Percentiles rank a stretch among this genome's conserved stretches.
phyloP scores from a whole-genome alignment of 2,797 vertebrate species.

The Alfaro cultratus region DNA sequence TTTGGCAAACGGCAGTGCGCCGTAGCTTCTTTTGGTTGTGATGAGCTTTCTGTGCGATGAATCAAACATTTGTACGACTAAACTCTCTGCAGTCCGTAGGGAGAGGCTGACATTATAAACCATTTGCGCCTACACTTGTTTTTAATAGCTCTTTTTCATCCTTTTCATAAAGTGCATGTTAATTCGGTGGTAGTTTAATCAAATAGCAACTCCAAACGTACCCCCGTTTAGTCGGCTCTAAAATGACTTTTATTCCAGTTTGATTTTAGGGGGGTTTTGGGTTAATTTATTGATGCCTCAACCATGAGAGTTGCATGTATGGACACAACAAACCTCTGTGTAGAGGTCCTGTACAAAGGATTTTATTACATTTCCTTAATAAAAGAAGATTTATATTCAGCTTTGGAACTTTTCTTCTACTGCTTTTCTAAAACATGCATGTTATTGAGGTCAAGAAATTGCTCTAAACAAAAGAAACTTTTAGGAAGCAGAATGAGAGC shows the following conservation, averaged over 20 bases:
- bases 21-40: constrained; percentile 67
- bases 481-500: neutral
- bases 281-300: constrained; percentile 88
- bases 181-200: constrained; percentile 85
- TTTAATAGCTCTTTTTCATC: constrained; percentile 81
- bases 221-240: constrained; percentile 78
- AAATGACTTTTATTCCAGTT: constrained; percentile 62
- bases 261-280: constrained; percentile 53
- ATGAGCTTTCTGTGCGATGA: constrained; percentile 66
- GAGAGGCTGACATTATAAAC: constrained; percentile 79
- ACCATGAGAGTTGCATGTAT: constrained; percentile 91
- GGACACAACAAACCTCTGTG: constrained; percentile 87
- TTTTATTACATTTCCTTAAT: constrained; percentile 99
- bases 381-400: constrained; percentile 90
- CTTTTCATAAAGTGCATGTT: constrained; percentile 90
- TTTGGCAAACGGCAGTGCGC: constrained; percentile 53
- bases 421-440: neutral
- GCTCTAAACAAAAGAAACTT: neutral
- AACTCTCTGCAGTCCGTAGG: constrained; percentile 69
- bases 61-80: constrained; percentile 66
- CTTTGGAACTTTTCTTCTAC: constrained; percentile 13
- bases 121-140: constrained; percentile 84
- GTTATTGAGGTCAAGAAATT: neutral
- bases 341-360: constrained; percentile 91
- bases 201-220: constrained; percentile 84